phyloP scores from a whole-genome alignment of 1,140 invertebrate genomes.

The Eurosta solidaginis region DNA sequence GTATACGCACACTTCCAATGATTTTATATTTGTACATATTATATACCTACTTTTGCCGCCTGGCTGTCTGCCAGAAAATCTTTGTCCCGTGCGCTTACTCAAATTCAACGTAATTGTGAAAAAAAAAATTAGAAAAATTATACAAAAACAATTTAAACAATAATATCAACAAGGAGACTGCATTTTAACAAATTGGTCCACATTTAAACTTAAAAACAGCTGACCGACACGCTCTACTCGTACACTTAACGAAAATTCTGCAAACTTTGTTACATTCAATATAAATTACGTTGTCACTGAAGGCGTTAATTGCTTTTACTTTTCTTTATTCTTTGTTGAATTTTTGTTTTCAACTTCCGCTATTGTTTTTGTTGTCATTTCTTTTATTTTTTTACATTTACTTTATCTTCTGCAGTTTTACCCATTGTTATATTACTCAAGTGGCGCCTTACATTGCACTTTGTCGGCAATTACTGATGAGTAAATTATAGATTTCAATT shows the following conservation, averaged over 20 bases:
- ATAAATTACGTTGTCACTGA: neutral
- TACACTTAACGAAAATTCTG: neutral
- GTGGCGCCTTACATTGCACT: neutral
- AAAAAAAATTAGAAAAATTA: neutral
- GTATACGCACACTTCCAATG: neutral
- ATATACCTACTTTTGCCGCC: neutral
- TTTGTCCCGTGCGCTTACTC: neutral
- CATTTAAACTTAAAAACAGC: neutral
- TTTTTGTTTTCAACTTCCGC: neutral
- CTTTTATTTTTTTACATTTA: neutral
- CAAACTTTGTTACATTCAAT: neutral
- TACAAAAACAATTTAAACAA: neutral
- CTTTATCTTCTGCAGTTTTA: neutral
- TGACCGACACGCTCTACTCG: neutral
- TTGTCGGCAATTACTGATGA: constrained; percentile 14
- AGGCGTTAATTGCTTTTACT: neutral
- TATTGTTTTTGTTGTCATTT: neutral
- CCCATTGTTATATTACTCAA: neutral
- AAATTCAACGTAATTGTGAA: neutral
- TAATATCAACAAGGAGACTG: neutral
- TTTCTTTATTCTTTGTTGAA: constrained; percentile 14
- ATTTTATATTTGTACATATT: neutral
- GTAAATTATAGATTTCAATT: neutral
- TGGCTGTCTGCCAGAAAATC: constrained; percentile 16
- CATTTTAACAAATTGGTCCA: neutral